A percentile compares a stretch with the other conserved stretches of the same genome.
phyloP scores from a whole-genome alignment of 2,888 invertebrate species.

The Pseudeuparius sepicola region DNA sequence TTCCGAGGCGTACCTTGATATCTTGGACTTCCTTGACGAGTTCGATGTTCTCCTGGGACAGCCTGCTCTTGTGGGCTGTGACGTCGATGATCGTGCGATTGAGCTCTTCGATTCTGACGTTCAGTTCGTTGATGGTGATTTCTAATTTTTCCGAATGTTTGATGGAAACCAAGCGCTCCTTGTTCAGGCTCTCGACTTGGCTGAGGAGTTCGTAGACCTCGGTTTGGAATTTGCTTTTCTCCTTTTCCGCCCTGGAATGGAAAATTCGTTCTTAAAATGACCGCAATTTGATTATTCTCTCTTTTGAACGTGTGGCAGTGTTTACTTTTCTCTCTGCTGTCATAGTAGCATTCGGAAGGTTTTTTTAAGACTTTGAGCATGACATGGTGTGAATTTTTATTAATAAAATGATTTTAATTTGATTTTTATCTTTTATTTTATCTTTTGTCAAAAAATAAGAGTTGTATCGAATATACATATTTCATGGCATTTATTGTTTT shows the following conservation, averaged over 20 bases:
- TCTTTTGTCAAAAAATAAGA: too few relatives aligned
- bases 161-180: conserved; percentile 74
- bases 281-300: too few relatives aligned
- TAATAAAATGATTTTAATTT: too few relatives aligned
- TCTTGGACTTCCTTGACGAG: conserved; percentile 94
- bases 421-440: too few relatives aligned
- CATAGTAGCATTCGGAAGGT: conserved; percentile 3
- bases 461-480: too few relatives aligned
- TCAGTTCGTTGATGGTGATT: conserved; percentile 81
- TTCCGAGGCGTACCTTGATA: conserved; percentile 65
- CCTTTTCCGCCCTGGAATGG: conserved; percentile 85
- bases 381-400: too few relatives aligned
- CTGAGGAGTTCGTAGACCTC: conserved; percentile 96
- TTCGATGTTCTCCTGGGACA: conserved; percentile 91
- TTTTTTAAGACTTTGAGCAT: too few relatives aligned
- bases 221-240: conserved; percentile 95
- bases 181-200: conserved; percentile 88
- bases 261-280: too few relatives aligned
- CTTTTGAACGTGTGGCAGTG: not conserved
- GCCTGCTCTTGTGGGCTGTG: conserved; percentile 90
- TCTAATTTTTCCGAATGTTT: conserved; percentile 89
- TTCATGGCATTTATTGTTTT: too few relatives aligned
- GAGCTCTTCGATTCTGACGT: conserved; percentile 92
- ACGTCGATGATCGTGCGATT: conserved; percentile 97
- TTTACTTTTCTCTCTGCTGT: not conserved